A percentile compares a stretch with the other conserved stretches of the same genome.
These are phyloP conservation scores for Macquaria ambigua DNA, from an alignment of 2,113 vertebrate genomes.

Conservation along the genomic window DNA sequence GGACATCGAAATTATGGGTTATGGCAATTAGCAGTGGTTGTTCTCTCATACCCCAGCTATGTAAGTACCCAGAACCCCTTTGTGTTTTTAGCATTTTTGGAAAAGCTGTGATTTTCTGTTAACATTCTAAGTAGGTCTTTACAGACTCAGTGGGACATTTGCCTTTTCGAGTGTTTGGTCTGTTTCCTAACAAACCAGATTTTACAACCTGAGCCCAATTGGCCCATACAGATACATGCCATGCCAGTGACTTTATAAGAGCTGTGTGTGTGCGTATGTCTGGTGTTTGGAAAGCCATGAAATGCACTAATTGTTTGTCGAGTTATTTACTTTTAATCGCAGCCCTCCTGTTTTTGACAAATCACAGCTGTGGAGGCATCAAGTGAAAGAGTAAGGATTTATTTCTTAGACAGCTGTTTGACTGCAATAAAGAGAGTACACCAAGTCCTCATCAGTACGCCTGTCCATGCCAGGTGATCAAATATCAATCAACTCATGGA, in stretches of 20 bases:
- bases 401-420: constrained; percentile 24
- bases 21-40: neutral
- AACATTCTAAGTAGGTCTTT: constrained; percentile 41
- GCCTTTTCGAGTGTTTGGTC: constrained; percentile 66
- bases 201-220: constrained; percentile 65
- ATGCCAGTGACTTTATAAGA: constrained; percentile 58
- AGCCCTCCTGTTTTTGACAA: constrained; percentile 58
- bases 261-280: constrained; percentile 10
- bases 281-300: constrained; percentile 46
- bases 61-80: neutral
- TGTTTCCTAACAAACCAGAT: constrained; percentile 67
- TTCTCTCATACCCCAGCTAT: neutral
- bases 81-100: constrained; percentile 25
- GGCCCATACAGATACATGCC: constrained; percentile 54
- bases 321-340: constrained; percentile 69
- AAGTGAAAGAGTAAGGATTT: constrained; percentile 34
- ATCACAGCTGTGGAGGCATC: constrained; percentile 52
- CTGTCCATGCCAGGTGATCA: constrained; percentile 37
- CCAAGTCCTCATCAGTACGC: neutral
- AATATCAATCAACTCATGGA: constrained; percentile 7
- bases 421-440: constrained; percentile 1
- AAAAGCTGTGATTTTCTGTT: constrained; percentile 38
- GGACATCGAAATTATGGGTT: neutral
- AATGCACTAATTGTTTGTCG: constrained; percentile 58
- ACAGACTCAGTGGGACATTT: constrained; percentile 60